Percentiles rank a stretch among this genome's conserved stretches.
These are phyloP conservation scores for Trichomalopsis sarcophagae DNA, from an alignment of 1,140 invertebrate genomes.

Conservation along the genomic window DNA sequence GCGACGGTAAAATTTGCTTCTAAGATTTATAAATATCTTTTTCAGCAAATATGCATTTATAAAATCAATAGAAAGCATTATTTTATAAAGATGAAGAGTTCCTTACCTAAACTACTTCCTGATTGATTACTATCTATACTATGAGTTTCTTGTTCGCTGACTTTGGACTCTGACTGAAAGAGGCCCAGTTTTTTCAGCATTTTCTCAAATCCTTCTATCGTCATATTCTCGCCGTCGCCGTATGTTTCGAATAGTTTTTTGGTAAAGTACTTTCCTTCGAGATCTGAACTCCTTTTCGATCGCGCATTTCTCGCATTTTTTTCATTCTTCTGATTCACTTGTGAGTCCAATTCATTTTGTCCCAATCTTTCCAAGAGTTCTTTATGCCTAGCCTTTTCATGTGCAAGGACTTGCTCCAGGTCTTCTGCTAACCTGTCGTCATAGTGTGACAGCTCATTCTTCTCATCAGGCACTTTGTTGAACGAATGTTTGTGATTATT, in stretches of 20 bases:
- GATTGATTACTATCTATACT: conserved; percentile 57
- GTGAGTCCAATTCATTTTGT: conserved; percentile 54
- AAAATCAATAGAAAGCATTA: conserved; percentile 5
- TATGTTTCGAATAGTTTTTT: conserved; percentile 75
- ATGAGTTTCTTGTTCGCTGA: conserved; percentile 54
- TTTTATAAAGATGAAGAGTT: conserved; percentile 7
- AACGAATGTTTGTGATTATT: conserved; percentile 19
- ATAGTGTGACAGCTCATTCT: conserved; percentile 14
- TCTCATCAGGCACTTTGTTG: conserved; percentile 43
- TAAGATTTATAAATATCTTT: background rate
- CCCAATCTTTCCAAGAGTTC: conserved; percentile 63
- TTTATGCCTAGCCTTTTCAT: conserved; percentile 16
- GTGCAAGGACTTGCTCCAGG: background rate
- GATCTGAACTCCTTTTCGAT: conserved; percentile 58
- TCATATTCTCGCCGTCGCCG: conserved; percentile 78
- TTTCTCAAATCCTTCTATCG: conserved; percentile 80
- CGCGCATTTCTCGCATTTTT: conserved; percentile 32
- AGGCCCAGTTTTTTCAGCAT: conserved; percentile 80
- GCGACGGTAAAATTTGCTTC: background rate
- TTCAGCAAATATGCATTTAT: background rate
- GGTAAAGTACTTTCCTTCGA: conserved; percentile 65
- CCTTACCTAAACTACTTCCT: conserved; percentile 58
- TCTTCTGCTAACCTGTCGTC: conserved; percentile 23
- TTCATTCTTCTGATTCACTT: conserved; percentile 9
- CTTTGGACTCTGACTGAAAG: conserved; percentile 72